Conservation (phyloP, 2,113 vertebrate species). For the Manacus vitellinus region DNA sequence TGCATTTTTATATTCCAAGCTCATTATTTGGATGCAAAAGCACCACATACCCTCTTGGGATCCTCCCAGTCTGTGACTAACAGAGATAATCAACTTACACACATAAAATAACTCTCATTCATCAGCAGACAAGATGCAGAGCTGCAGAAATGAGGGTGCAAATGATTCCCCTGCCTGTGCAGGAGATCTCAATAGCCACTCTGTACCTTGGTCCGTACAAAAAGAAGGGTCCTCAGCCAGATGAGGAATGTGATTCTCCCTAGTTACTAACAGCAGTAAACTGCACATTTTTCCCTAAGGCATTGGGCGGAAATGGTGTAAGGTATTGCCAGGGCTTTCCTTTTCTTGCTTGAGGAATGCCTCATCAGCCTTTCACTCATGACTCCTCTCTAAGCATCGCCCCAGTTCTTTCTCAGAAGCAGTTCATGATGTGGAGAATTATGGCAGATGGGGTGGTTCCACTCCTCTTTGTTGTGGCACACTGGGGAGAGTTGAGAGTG, state of each 20-base stretch:
- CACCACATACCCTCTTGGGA: neutral
- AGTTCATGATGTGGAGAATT: neutral
- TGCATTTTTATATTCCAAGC: neutral
- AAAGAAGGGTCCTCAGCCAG: neutral
- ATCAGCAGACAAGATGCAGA: neutral
- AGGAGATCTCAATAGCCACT: neutral
- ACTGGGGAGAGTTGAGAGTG: neutral
- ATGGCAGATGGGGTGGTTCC: too few species aligned
- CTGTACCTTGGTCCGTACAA: neutral
- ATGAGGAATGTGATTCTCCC: neutral
- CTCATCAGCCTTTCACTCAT: neutral
- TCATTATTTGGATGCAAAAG: neutral
- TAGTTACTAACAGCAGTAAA: neutral
- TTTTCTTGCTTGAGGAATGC: neutral
- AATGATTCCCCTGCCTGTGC: neutral
- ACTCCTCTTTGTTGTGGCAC: neutral
- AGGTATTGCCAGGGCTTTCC: neutral
- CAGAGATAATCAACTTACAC: neutral
- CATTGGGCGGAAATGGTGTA: neutral
- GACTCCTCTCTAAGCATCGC: neutral
- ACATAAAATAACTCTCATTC: neutral
- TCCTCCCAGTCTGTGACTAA: neutral
- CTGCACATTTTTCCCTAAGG: neutral
- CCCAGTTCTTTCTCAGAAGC: neutral
- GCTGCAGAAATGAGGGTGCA: neutral